Evolutionary conservation across 2,797 vertebrate species (phyloP).

Genomic region (Centropyge bicolor): DNA sequence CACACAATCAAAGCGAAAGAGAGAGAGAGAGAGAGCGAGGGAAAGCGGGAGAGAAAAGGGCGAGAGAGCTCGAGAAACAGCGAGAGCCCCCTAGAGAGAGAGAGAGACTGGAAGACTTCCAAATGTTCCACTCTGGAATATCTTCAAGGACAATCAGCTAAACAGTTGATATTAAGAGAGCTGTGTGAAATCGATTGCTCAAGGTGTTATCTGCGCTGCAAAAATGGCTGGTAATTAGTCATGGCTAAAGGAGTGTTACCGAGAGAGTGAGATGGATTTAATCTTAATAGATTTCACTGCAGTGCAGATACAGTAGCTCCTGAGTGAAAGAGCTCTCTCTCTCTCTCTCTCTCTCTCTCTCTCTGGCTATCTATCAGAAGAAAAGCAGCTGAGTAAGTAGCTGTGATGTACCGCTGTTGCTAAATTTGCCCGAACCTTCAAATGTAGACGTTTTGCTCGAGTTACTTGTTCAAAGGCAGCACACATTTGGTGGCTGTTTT

Average conservation of each 20-base stretch:
- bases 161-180: conserved; percentile 82
- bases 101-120: conserved; percentile 62
- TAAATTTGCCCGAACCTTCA: conserved; percentile 49
- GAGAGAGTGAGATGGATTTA: conserved; percentile 75
- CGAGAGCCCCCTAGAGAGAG: conserved; percentile 45
- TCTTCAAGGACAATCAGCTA: conserved; percentile 85
- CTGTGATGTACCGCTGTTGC: conserved; percentile 40
- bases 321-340: conserved; percentile 38
- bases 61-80: conserved; percentile 31
- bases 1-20: conserved; percentile 48
- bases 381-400: conserved; percentile 45
- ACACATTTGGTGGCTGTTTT: conserved; percentile 41
- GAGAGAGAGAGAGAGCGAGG: not conserved
- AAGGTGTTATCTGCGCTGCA: conserved; percentile 79
- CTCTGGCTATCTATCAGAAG: conserved; percentile 34
- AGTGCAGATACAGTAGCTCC: conserved; percentile 76
- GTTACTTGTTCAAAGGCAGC: conserved; percentile 34
- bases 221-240: conserved; percentile 84
- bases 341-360: conserved; percentile 5
- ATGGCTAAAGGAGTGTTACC: conserved; percentile 80
- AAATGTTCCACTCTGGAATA: conserved; percentile 78
- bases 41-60: conserved; percentile 3
- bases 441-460: conserved; percentile 28
- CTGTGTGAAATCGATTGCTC: conserved; percentile 82
- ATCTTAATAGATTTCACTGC: conserved; percentile 83